Percentiles rank a stretch among this genome's conserved stretches.
phyloP scores from a whole-genome alignment of 2,797 vertebrate species.

The Chromobotia macracanthus region DNA sequence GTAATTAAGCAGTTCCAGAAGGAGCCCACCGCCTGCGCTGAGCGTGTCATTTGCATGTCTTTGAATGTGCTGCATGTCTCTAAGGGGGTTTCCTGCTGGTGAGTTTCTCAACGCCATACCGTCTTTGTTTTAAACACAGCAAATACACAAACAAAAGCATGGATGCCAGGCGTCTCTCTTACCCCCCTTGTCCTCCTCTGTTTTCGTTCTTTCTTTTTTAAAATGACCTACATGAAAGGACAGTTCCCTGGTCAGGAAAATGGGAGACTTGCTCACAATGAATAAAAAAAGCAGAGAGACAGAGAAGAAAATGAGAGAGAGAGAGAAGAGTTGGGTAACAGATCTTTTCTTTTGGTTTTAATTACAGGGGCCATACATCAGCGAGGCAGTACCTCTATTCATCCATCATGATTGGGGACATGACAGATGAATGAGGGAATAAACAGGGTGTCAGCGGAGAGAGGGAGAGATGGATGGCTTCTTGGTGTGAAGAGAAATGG shows the following conservation, averaged over 20 bases:
- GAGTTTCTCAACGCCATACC: conserved; percentile 78
- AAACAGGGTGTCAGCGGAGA: conserved; percentile 85
- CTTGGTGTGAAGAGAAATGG: conserved; percentile 80
- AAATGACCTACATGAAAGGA: conserved; percentile 75
- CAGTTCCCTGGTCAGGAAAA: conserved; percentile 45
- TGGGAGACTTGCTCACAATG: conserved; percentile 60
- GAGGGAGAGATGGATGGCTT: conserved; percentile 90
- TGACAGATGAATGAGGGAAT: conserved; percentile 94
- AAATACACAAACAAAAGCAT: conserved; percentile 80
- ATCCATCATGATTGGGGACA: conserved; percentile 90
- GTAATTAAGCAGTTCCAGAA: conserved; percentile 83
- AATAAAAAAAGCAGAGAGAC: conserved; percentile 36
- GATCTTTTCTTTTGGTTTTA: conserved; percentile 83
- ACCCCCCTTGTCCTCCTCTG: neutral
- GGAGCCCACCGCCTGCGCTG: conserved; percentile 76
- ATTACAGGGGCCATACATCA: conserved; percentile 90
- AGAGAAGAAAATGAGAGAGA: conserved; percentile 50
- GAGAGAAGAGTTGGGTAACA: conserved; percentile 68
- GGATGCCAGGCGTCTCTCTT: conserved; percentile 62
- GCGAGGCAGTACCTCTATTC: conserved; percentile 84
- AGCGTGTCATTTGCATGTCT: conserved; percentile 85
- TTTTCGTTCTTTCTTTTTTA: conserved; percentile 56
- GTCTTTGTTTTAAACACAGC: conserved; percentile 81
- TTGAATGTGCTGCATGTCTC: conserved; percentile 81
- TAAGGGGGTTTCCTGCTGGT: conserved; percentile 79